Evolutionary conservation across 2,797 vertebrate species (phyloP), one percentile per base, ranked within the genome.

Genomic region (Melanotaenia pygmaea): DNA sequence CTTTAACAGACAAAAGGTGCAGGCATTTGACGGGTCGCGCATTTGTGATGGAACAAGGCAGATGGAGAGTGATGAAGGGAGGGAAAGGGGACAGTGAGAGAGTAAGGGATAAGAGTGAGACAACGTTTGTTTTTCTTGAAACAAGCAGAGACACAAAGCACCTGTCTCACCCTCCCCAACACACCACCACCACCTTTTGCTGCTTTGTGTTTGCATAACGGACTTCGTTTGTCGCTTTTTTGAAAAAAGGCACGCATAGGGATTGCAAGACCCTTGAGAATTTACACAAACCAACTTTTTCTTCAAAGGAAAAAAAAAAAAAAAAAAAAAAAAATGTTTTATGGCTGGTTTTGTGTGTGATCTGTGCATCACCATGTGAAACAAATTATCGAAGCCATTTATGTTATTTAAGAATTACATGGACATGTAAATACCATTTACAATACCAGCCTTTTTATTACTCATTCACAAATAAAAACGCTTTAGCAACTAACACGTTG

Each of bases 401-500:
- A 28, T 28, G 38, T 70, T 34, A 64, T 22, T 51, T 51, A 22
- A 51, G n/a, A 51, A 51, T 51, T n/a, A 32, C 13, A 51, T 28
- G 56, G 11, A 64, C 45, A 51, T 35, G 50, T 73, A 77, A 77
- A 74, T 66, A 64, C 79, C 54, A 77, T 67, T 47, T 70, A 43
- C 58, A 83, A 64, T 63, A 72, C 62, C 58, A 58, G 62, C 20
- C 69, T 80, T 47, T 64, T 43, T 22, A 81, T 71, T 79, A 79
- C 71, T 74, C 71, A 43, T 69, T 53, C 35, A 45, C 59, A 68
- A 54, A 68, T 45, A 79, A 18, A 28, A 61, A 64, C 35, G 47
- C 81, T 77, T 77, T n/a, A 28, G 67, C 72, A 80, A 89, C 87
- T 82, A 88, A 81, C 72, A 75, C 22, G 70, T 81, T 83, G 80